Conservation (phyloP, 2,113 vertebrate genomes). For the Dicerorhinus sumatrensis region DNA sequence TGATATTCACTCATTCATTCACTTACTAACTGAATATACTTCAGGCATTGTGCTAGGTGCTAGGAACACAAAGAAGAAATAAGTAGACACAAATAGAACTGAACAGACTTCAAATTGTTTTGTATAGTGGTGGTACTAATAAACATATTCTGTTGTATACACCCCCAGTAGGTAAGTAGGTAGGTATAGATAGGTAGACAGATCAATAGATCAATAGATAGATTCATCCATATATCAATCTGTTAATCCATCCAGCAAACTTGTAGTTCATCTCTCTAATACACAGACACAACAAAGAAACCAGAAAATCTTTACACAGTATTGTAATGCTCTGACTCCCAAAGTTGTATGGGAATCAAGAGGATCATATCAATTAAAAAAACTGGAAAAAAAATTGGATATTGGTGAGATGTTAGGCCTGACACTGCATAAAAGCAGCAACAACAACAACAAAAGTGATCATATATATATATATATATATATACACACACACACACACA, state of each 20-base stretch:
- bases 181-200: neutral
- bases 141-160: neutral
- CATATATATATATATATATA: neutral
- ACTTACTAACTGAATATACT: neutral
- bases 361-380: neutral
- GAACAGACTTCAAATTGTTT: neutral
- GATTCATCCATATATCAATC: neutral
- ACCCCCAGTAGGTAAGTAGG: neutral
- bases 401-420: neutral
- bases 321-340: neutral
- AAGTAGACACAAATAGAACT: neutral
- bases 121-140: neutral
- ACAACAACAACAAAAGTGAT: neutral
- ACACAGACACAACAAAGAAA: neutral
- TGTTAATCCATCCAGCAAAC: neutral
- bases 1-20: slow-evolving; percentile 33
- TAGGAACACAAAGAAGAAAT: neutral
- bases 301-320: neutral
- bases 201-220: neutral
- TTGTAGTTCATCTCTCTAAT: neutral
- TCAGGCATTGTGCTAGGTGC: neutral
- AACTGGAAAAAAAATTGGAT: neutral
- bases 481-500: neutral
- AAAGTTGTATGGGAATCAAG: neutral
- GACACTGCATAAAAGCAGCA: neutral